Conservation (phyloP, 2,113 vertebrate genomes). For the Blennius ocellaris region DNA sequence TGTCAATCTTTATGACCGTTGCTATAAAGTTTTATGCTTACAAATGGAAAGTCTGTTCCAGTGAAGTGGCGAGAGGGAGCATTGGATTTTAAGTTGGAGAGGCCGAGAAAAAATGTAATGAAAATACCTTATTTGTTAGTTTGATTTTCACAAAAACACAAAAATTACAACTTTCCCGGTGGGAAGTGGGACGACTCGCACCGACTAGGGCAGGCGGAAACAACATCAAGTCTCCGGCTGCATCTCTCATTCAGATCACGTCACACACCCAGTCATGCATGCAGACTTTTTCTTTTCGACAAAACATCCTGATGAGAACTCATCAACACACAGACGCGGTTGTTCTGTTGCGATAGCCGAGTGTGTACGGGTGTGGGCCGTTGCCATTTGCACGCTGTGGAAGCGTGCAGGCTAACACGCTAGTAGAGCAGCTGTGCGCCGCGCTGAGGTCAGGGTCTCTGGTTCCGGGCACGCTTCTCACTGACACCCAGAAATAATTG, state of each 20-base stretch:
- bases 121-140: no score
- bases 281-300: not conserved
- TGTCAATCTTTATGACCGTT: no score
- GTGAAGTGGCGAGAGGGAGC: no score
- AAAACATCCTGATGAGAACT: conserved; percentile 2
- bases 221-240: not conserved
- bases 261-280: conserved; percentile 15
- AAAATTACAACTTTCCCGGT: no score
- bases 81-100: no score
- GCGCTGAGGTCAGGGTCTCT: conserved; percentile 7
- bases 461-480: not conserved
- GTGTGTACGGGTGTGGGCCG: conserved; percentile 5
- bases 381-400: not conserved
- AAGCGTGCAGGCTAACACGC: conserved; percentile 33
- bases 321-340: not conserved
- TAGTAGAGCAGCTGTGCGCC: not conserved
- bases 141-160: no score
- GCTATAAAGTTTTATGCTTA: no score
- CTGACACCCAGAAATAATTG: conserved; percentile 44
- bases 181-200: no score
- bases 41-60: no score
- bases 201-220: no score
- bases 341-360: not conserved
- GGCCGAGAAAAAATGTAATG: no score
- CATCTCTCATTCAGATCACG: conserved; percentile 6